Conservation (phyloP, 2,797 vertebrate species). For the Nothura maculosa region DNA sequence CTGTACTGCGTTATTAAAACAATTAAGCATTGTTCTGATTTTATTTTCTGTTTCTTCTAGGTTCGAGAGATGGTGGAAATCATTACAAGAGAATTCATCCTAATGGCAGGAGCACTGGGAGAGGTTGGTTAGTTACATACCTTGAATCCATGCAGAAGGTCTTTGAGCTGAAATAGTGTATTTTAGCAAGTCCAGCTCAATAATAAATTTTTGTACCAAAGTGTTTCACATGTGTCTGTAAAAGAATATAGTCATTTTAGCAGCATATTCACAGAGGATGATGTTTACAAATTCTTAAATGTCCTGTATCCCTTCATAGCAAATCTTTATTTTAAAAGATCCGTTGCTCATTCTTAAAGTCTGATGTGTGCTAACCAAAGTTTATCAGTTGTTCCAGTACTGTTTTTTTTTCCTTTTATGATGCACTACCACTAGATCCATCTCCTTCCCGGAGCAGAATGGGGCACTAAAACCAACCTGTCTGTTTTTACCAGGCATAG, state of each 20-base stretch:
- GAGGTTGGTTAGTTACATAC: constrained; percentile 88
- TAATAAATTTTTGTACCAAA: background rate
- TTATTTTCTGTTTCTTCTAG: constrained; percentile 63
- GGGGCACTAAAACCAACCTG: background rate
- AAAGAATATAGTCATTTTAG: background rate
- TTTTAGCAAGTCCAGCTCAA: too few species aligned
- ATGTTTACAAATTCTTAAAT: background rate
- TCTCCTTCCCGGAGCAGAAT: background rate
- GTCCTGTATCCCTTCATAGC: background rate
- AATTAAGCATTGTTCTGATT: background rate
- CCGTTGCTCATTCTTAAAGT: background rate
- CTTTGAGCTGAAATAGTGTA: background rate
- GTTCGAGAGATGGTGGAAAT: constrained; percentile 99
- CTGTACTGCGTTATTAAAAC: background rate
- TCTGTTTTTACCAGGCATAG: background rate
- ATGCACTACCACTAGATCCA: background rate
- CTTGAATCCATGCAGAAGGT: background rate
- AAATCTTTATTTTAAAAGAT: too few species aligned
- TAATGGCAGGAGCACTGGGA: constrained; percentile 91
- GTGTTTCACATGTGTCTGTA: background rate
- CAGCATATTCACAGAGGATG: background rate
- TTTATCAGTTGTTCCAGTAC: background rate
- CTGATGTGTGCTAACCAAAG: background rate
- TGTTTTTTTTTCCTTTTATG: background rate
- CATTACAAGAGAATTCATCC: constrained; percentile 94